Conservation (phyloP, 2,888 invertebrate genomes). For the Ectemnius cavifrons region DNA sequence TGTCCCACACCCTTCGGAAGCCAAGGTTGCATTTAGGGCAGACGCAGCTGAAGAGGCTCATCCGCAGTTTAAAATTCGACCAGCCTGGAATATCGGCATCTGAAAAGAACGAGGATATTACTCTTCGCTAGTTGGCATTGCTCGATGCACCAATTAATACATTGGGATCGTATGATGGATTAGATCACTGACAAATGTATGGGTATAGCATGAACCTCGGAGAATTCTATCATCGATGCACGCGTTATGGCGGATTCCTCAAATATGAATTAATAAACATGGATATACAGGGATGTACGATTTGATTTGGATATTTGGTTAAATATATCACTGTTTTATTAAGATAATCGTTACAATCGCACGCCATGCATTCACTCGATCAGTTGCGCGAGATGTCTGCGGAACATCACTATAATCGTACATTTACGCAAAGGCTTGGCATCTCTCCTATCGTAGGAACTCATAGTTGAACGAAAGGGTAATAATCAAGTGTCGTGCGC, state of each 20-base stretch:
- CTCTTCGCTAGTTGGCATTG: constrained; percentile 10
- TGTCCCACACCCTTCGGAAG: constrained; percentile 73
- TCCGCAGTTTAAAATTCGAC: constrained; percentile 39
- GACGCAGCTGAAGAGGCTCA: constrained; percentile 63
- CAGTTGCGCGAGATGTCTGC: constrained; percentile 11
- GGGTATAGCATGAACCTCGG: too few species aligned
- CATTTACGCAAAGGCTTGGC: neutral
- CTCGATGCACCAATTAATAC: too few species aligned
- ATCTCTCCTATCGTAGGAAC: constrained; percentile 29
- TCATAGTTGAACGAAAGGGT: constrained; percentile 24
- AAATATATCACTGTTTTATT: constrained; percentile 37
- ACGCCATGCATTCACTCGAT: constrained; percentile 7
- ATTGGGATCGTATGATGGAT: too few species aligned
- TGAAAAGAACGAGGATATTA: constrained; percentile 61
- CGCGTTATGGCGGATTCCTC: too few species aligned
- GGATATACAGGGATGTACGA: too few species aligned
- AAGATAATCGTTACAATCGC: constrained; percentile 34
- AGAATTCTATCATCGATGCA: too few species aligned
- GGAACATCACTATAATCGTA: constrained; percentile 6
- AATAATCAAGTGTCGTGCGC: constrained; percentile 6
- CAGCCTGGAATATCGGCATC: constrained; percentile 50
- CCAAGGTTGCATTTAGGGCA: constrained; percentile 73
- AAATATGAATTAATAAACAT: too few species aligned
- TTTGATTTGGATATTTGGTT: neutral
- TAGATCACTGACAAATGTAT: too few species aligned